A percentile compares a stretch with the other conserved stretches of the same genome.
phyloP scores from a whole-genome alignment of 2,113 vertebrate species.

The Sinocyclocheilus anshuiensis region DNA sequence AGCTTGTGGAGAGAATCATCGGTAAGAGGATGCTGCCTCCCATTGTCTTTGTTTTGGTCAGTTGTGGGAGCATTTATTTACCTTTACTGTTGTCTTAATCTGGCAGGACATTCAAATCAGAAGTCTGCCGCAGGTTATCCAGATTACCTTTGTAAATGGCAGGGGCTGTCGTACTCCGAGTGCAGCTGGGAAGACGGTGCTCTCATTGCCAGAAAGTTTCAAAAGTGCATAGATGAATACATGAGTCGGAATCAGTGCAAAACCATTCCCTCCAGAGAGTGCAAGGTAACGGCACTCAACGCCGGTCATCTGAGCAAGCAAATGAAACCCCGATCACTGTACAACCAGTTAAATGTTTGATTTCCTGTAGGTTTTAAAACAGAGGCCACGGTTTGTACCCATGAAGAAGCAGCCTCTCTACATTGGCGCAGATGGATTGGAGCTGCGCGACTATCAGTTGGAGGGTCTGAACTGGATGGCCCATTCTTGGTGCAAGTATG shows the following conservation, averaged over 20 bases:
- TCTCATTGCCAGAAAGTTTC: conserved; percentile 93
- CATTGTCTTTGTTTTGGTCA: not conserved
- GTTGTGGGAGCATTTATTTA: not conserved
- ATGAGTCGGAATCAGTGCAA: conserved; percentile 95
- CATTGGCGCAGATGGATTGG: conserved; percentile 89
- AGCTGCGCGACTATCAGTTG: conserved; percentile 95
- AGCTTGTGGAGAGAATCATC: conserved; percentile 96
- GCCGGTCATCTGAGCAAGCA: not conserved
- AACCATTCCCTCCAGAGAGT: conserved; percentile 92
- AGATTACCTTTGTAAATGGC: conserved; percentile 99
- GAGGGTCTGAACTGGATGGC: conserved; percentile 98
- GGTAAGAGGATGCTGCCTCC: conserved; percentile 71
- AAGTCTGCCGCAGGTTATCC: conserved; percentile 96
- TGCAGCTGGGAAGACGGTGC: conserved; percentile 99
- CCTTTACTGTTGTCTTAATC: not conserved
- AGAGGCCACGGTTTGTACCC: conserved; percentile 92
- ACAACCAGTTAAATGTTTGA: not conserved
- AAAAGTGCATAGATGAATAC: conserved; percentile 91
- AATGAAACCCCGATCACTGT: not conserved
- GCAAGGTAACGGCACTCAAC: conserved; percentile 81
- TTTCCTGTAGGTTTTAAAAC: conserved; percentile 86
- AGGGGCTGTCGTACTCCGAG: conserved; percentile 93
- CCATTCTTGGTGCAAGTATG: conserved; percentile 99
- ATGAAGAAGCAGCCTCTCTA: conserved; percentile 94
- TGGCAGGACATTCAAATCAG: conserved; percentile 94